Evolutionary conservation across 2,888 invertebrate genomes (phyloP), one percentile per base, ranked within the genome.

Genomic region (Plutella xylostella): DNA sequence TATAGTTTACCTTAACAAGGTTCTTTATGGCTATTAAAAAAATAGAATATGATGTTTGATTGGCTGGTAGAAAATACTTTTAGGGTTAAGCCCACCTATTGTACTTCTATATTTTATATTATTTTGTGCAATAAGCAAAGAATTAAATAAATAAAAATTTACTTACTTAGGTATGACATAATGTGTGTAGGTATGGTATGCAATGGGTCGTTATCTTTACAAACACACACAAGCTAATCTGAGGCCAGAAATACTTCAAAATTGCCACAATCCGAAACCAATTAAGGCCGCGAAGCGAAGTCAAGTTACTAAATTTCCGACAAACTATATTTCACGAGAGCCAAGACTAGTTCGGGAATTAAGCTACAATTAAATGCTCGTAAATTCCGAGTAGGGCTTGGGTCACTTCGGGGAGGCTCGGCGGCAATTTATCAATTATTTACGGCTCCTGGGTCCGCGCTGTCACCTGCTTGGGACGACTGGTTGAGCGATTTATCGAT

Each of bases 371-470:
- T 82, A 82, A 80, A 80, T 71, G 79, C 65, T 72, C 77, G 77
- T 80, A 80, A 80, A 79, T 78, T 75, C 63, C 56, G 68, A 80
- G 73, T 77, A 72, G 68, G 70, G 66, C 58, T 56, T 42, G 64
- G 65, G 78, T 76, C 76, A 76, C 77, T 76, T 66, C 67, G 62
- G 77, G 77, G 75, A 72, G 48, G 68, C 69, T 68, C 65, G 65
- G 70, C 57, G 75, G 82, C 82, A 76, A 84, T 85, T 83, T 84
- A 82, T 85, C 85, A 84, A 84, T 85, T 85, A 84, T 84, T 84
- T 82, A 79, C 82, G 79, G 70, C 77, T 67, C 74, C 73, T 65
- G 76, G 72, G 63, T 66, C 67, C 63, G 58, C 61, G 52, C 60
- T 62, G 66, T 61, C 68, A 68, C 71, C 65, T 64, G 61, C 37